Conservation (phyloP, 2,113 vertebrate species). For the Pongo abelii region DNA sequence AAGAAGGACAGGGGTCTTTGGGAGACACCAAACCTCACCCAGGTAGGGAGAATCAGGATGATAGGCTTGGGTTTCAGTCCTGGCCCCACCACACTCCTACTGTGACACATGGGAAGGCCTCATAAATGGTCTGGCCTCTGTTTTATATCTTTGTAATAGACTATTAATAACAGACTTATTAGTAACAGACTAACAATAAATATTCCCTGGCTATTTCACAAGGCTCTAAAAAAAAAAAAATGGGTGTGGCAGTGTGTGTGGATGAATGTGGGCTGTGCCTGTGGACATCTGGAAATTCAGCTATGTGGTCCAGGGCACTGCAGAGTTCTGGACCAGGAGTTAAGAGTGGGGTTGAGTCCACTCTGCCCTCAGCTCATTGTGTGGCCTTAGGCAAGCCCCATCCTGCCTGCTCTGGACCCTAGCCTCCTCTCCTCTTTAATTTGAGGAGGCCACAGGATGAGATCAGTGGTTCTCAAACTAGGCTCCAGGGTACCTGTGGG, state of each 20-base stretch:
- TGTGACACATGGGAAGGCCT: not conserved
- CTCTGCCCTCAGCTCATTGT: not conserved
- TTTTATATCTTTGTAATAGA: not conserved
- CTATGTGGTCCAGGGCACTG: no score
- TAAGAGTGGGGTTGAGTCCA: not conserved
- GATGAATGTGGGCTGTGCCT: not conserved
- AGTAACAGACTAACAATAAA: not conserved
- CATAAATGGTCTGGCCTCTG: not conserved
- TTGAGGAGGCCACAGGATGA: not conserved
- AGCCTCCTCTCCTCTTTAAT: not conserved
- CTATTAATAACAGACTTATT: not conserved
- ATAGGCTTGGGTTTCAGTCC: not conserved
- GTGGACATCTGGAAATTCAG: not conserved
- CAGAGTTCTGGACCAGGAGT: not conserved
- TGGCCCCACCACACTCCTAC: not conserved
- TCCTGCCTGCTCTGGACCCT: not conserved
- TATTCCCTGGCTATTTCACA: not conserved
- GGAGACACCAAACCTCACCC: not conserved
- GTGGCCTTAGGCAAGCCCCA: not conserved
- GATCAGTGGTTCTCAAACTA: not conserved
- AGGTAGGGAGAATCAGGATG: not conserved
- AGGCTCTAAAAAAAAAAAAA: not conserved
- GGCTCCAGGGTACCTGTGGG: not conserved
- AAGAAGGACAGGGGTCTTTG: not conserved
- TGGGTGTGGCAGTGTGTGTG: not conserved